Percentiles rank a stretch among this genome's conserved stretches.
Conservation (phyloP, 1,140 invertebrate species). For the Thaumetopoea pityocampa region DNA sequence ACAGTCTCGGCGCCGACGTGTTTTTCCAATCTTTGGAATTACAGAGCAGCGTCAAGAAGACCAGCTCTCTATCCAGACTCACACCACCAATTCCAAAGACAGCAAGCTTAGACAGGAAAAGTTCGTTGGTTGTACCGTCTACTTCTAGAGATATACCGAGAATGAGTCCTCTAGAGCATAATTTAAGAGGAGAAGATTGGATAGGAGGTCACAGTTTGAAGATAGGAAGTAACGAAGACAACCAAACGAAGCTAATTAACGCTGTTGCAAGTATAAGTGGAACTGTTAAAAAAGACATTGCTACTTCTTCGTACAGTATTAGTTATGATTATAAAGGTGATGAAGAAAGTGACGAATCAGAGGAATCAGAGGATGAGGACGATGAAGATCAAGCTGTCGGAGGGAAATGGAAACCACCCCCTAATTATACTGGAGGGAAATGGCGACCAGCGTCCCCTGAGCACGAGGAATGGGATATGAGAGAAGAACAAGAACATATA, state of each 20-base stretch:
- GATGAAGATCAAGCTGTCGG: conserved; percentile 77
- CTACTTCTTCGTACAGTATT: conserved; percentile 57
- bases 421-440: conserved; percentile 84
- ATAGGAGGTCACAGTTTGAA: conserved; percentile 77
- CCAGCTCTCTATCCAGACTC: conserved; percentile 58
- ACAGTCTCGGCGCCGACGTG: conserved; percentile 84
- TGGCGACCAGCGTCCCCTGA: conserved; percentile 77
- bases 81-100: conserved; percentile 55
- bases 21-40: conserved; percentile 91
- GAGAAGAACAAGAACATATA: conserved; percentile 58
- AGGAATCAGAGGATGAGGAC: conserved; percentile 77
- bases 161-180: conserved; percentile 64
- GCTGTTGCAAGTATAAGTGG: conserved; percentile 78
- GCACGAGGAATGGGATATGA: conserved; percentile 61
- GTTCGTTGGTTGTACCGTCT: conserved; percentile 37
- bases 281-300: conserved; percentile 69
- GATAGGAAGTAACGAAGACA: conserved; percentile 73
- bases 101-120: conserved; percentile 57
- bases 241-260: conserved; percentile 79
- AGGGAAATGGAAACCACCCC: conserved; percentile 83
- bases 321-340: conserved; percentile 74
- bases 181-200: conserved; percentile 75
- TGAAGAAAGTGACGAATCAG: conserved; percentile 75
- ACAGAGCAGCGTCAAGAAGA: conserved; percentile 83
- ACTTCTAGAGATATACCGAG: conserved; percentile 48